These are phyloP conservation scores for Odocoileus hemionus DNA, from an alignment of 2,113 vertebrate species.

Conservation along the genomic window DNA sequence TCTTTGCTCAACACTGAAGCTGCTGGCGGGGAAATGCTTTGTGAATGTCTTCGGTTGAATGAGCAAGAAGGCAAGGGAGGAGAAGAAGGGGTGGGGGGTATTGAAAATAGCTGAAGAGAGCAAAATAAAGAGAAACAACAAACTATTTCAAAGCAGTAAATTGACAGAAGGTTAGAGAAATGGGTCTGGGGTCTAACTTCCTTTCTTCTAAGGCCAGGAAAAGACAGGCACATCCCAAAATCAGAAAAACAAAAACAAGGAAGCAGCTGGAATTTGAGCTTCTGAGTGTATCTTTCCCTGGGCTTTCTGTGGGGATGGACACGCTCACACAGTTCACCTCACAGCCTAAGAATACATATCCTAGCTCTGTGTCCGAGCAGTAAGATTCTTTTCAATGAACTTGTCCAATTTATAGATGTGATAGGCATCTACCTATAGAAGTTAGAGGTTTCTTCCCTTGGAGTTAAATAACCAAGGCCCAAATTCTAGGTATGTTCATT, in stretches of 20 bases:
- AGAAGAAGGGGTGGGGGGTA: neutral
- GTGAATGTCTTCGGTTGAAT: neutral
- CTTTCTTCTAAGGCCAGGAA: neutral
- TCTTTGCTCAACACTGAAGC: neutral
- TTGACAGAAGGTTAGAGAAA: neutral
- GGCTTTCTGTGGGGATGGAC: neutral
- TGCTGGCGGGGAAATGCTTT: neutral
- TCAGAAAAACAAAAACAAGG: neutral
- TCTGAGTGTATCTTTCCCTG: neutral
- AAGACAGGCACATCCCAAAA: neutral
- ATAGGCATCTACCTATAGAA: too few species aligned
- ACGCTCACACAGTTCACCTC: neutral
- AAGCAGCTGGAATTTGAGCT: neutral
- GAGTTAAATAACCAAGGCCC: neutral
- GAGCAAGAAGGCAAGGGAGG: neutral
- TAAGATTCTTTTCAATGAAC: neutral
- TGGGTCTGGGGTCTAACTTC: neutral
- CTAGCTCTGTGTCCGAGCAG: neutral
- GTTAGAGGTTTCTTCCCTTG: neutral
- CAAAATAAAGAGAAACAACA: neutral
- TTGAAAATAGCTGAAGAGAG: neutral
- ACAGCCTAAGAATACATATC: too few species aligned
- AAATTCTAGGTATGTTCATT: neutral
- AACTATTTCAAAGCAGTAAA: neutral
- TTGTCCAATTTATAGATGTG: fast-evolving